Base-by-base conservation (phyloP, 1,140 invertebrate genomes). In the Drosophila subpulchrella region DNA sequence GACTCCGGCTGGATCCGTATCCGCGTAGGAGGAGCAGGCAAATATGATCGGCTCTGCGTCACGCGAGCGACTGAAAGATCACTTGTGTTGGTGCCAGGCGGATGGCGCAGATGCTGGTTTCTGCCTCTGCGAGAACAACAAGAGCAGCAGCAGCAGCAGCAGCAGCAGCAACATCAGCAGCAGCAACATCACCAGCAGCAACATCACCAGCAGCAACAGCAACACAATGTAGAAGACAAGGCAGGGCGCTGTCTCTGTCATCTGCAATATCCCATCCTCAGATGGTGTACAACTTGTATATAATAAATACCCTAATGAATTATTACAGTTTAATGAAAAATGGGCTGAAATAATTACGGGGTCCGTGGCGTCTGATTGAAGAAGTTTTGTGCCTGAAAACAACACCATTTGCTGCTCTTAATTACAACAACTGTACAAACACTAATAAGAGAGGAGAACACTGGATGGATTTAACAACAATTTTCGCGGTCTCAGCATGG, bases 301-400 rank as follows among this genome's bases (percentile, higher is more conserved):
- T 77, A 20, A 20, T 38, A 39, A 75, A 67, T 83, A 76, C 81
- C 54, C 75, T 80, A 86, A 88, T 88, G 83, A 88, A 88, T 84
- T 80, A 84, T 88, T 89, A 88, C 80, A 89, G 76, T 84, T 84
- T 80, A 89, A 88, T 88, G 80, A 88, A 89, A 78, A 89, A 81
- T 89, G 62, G 79, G 67, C 61, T 59, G 67, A 59, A 50, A 61
- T 63, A 81, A 86, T 71, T 83, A 62, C 42, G 38, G 34, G 63
- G 71, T 59, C 48, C 59, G 55, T 73, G 75, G 60, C 66, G 38
- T 57, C 63, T 53, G 48, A 70, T 83, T 72, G 73, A 39, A 74
- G 60, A 79, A 53, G 78, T 42, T 67, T 61, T 55, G 44, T 44
- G 60, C 60, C 59, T 42, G 57, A 75, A 66, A 62, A 42, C 47